These are phyloP conservation scores for Mystacornis crossleyi DNA, from an alignment of 2,113 vertebrate species.

Conservation along the genomic window DNA sequence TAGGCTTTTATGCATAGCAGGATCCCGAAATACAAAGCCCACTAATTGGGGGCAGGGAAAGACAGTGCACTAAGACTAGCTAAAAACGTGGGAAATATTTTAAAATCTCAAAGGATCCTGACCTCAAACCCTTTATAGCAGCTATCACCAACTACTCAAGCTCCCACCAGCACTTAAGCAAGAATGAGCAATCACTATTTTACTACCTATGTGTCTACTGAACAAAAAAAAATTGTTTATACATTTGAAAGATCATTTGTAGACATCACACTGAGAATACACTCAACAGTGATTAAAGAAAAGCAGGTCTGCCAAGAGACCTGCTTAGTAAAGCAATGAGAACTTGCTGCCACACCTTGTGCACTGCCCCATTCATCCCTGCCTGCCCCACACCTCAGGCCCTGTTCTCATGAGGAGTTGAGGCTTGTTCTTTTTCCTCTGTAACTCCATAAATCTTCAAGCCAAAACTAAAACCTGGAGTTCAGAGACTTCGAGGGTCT, in stretches of 20 bases:
- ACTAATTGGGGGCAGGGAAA: not conserved
- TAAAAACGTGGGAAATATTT: not conserved
- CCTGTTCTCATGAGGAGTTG: not conserved
- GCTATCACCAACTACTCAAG: not conserved
- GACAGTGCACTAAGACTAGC: not conserved
- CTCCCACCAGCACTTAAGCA: not conserved
- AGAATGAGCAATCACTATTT: not conserved
- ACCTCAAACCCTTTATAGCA: not conserved
- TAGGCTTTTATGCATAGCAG: slow-evolving; percentile 55
- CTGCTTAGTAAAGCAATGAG: not conserved
- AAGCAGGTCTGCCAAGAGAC: not conserved
- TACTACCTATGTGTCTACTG: not conserved
- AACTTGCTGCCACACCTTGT: not conserved
- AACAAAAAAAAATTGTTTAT: not conserved
- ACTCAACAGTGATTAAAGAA: not conserved
- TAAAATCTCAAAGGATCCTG: not conserved
- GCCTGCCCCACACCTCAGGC: not conserved
- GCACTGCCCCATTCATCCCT: not conserved
- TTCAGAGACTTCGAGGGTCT: not conserved
- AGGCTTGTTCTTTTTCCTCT: not conserved
- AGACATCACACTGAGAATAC: not conserved
- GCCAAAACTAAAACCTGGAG: not conserved
- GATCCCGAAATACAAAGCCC: slow-evolving; percentile 56
- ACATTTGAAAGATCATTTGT: not conserved
- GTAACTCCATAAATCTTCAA: not conserved